Evolutionary conservation across 2,113 vertebrate species (phyloP), one percentile per base, ranked within the genome.

Genomic region (Phyllopteryx taeniolatus): DNA sequence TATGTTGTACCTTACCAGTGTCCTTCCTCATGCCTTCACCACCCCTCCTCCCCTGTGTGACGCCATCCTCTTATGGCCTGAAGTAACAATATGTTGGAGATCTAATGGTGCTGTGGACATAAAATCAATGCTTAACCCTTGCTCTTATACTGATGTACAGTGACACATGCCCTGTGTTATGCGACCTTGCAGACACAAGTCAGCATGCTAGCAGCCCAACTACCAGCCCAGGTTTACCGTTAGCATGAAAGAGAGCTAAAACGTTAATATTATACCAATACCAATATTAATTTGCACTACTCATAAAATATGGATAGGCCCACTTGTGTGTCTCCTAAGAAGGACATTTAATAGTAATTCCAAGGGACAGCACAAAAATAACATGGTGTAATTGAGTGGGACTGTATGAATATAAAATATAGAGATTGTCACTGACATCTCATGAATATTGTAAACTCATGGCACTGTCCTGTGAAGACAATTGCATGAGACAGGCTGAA

Each of bases 101-200:
- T 79, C 85, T 82, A 92, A 92, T 90, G 88, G 85, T 71, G 82
- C 90, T 63, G 82, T 57, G 79, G 91, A 92, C 91, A 92, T 83
- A 79, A 86, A 86, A 92, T 94, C 92, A 89, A 92, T 93, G 84
- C 74, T 81, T 88, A 88, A 86, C 78, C 78, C 72, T 69, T 73
- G 76, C 74, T 78, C 77, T 72, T 73, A 53, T 51, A 77, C 76
- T 80, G 78, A 79, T 77, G 78, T 75, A 73, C 76, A 68, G 68
- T 79, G 83, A 86, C 79, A 83, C 64, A 27, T 65, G 71, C 46
- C 53, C 60, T 14, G 67, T 35, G 73, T 59, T 68, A 86, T 46
- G 69, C 49, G 33, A 68, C 79, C 76, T 79, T 17, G 69, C 20
- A 68, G 44, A 69, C 74, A 69, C 71, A 71, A 35, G 70, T 71